A percentile compares a stretch with the other conserved stretches of the same genome.
Conservation (phyloP, 2,113 vertebrate species). For the Martes martes region DNA sequence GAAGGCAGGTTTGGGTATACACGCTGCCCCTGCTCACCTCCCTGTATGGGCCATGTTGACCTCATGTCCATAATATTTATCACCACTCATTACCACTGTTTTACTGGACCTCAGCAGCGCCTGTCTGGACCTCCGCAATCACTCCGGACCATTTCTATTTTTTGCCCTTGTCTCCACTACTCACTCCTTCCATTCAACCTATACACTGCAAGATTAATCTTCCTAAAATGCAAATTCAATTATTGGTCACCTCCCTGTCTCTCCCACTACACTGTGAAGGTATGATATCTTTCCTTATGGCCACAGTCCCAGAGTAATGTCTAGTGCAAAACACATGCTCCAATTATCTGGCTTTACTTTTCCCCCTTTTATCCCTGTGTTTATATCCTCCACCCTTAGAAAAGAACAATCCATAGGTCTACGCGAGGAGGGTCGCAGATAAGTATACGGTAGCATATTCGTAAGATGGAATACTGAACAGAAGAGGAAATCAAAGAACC, state of each 20-base stretch:
- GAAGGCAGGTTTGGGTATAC: neutral
- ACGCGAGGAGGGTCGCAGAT: neutral
- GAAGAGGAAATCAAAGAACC: neutral
- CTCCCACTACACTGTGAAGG: neutral
- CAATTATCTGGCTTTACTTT: neutral
- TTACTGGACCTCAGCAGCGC: neutral
- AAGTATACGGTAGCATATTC: neutral
- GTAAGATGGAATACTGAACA: neutral
- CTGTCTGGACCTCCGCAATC: neutral
- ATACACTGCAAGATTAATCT: neutral
- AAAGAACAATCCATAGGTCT: neutral
- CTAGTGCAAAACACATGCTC: neutral
- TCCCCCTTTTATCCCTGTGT: neutral
- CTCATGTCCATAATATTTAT: neutral
- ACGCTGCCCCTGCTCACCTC: neutral
- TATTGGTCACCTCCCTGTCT: neutral
- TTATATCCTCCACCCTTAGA: neutral
- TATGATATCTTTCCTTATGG: neutral
- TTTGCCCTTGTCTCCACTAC: neutral
- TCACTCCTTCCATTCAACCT: neutral
- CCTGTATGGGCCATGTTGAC: fast-evolving
- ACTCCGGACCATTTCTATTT: neutral
- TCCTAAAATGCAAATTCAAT: constrained; percentile 28
- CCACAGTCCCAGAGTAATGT: neutral
- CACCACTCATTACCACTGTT: neutral